Base-by-base conservation (phyloP, 35 echinoderm and acorn worm species). In the Heliocidaris tuberculata region DNA sequence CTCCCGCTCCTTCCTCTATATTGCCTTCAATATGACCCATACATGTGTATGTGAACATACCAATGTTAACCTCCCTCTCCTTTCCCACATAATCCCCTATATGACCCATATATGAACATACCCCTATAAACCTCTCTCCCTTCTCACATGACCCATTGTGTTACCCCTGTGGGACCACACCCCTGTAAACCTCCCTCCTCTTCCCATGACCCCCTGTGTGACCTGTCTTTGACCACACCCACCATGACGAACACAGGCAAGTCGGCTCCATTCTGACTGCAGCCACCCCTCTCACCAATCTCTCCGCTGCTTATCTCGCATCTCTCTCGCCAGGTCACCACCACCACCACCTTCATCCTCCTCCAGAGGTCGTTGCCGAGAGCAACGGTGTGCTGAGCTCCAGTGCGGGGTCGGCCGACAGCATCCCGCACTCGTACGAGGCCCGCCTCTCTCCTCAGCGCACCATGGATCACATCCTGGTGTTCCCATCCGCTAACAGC, bases 391-490 rank as follows among this genome's bases (percentile, higher is more conserved):
- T 94, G 2, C 88, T 97, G 30, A 97, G 97, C 59, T 97, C 98
- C 94, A 99, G 98, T 32, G 88, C 96, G 32, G 97, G 97, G 42
- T 99, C 98, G 30, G 96, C 92, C 31, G 98, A 99, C 90, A 97
- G 95, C 92, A 94, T 95, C 59, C 95, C 96, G 11, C 97, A 99
- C 86, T 99, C 98, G 94, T 99, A 95, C 35, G 97, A 97, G 95
- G 98, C 98, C 9, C 88, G 96, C 31, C 94, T 95, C 27, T 97
- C 96, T 21, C 96, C 98, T 19, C 93, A 97, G 9, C 96, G 93
- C 86, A 97, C 94, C 85, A 96, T 99, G 94, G 98, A 99, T 54
- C 96, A 97, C 85, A 95, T 99, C n/a, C 92, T 99, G 86, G 98
- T 99, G 19, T 99, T 99, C 88, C 98, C 98, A 52, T 92, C 97